A percentile compares a stretch with the other conserved stretches of the same genome.
phyloP scores from a whole-genome alignment of 2,888 invertebrate genomes.

The Hyposoter didymator region DNA sequence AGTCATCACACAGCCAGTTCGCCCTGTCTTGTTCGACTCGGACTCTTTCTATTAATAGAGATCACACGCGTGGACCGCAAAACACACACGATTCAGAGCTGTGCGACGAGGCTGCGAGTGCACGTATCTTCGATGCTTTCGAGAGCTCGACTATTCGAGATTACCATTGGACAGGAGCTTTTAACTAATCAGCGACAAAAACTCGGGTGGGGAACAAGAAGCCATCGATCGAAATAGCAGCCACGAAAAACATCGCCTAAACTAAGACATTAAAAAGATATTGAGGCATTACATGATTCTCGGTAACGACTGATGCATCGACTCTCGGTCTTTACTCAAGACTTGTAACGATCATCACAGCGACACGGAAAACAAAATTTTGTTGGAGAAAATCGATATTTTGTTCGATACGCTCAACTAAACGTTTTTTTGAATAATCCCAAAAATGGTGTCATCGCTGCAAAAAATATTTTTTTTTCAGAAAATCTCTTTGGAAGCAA shows the following conservation, averaged over 20 bases:
- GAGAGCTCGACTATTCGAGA: constrained; percentile 45
- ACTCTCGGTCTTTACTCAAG: background rate
- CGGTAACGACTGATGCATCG: constrained; percentile 29
- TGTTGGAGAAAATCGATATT: too few species aligned
- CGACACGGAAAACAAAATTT: too few species aligned
- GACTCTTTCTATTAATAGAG: constrained; percentile 69
- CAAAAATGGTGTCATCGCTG: too few species aligned
- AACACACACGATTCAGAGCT: constrained; percentile 74
- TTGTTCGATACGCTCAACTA: too few species aligned
- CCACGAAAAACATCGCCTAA: constrained; percentile 6
- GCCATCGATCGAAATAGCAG: constrained; percentile 65
- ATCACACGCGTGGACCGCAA: constrained; percentile 63
- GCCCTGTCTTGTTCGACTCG: constrained; percentile 69
- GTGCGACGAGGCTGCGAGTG: constrained; percentile 67
- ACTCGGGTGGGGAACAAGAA: constrained; percentile 26
- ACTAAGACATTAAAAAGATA: background rate
- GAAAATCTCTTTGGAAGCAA: too few species aligned
- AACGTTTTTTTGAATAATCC: too few species aligned
- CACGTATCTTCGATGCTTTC: constrained; percentile 68
- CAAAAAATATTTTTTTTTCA: too few species aligned
- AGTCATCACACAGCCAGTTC: constrained; percentile 78
- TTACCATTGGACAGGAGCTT: constrained; percentile 42
- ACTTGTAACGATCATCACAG: too few species aligned
- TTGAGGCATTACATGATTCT: constrained; percentile 25
- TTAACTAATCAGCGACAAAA: constrained; percentile 63